Evolutionary conservation across 1,140 invertebrate genomes (phyloP).

Genomic region (Trypoxylus dichotomus): DNA sequence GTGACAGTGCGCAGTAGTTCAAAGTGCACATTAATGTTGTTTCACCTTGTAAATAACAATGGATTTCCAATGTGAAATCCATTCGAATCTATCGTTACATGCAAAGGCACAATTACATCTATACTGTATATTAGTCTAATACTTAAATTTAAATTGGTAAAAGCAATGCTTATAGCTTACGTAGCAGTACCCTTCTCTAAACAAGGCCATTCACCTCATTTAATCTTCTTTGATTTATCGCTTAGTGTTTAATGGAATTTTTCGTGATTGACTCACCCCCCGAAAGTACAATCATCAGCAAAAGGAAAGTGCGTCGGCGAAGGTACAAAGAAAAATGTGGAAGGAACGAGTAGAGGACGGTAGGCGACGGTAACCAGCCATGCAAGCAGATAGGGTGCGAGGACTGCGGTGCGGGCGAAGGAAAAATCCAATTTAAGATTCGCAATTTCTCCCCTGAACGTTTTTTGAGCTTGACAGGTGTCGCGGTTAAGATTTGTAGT

Average conservation of each 20-base stretch:
- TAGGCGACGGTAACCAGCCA: background rate
- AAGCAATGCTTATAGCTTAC: no score
- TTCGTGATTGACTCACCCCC: background rate
- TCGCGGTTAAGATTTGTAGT: constrained; percentile 43
- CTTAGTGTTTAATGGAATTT: background rate
- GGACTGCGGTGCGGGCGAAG: constrained; percentile 23
- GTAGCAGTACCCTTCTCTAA: background rate
- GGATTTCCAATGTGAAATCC: no score
- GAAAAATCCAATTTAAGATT: constrained; percentile 45
- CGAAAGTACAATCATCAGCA: background rate
- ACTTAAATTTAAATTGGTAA: no score
- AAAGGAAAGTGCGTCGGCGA: background rate
- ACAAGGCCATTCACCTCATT: background rate
- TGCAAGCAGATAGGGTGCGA: background rate
- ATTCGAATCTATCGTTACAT: no score
- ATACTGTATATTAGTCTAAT: no score
- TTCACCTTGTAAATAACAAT: no score
- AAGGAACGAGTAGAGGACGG: background rate
- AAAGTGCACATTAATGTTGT: no score
- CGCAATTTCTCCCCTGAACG: constrained; percentile 31
- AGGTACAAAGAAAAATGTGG: background rate
- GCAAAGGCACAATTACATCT: no score
- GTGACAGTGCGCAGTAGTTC: no score
- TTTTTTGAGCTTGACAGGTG: constrained; percentile 40
- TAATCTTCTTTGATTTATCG: background rate